Conservation (phyloP, 2,888 invertebrate genomes). For the Scrobipalpa costella region DNA sequence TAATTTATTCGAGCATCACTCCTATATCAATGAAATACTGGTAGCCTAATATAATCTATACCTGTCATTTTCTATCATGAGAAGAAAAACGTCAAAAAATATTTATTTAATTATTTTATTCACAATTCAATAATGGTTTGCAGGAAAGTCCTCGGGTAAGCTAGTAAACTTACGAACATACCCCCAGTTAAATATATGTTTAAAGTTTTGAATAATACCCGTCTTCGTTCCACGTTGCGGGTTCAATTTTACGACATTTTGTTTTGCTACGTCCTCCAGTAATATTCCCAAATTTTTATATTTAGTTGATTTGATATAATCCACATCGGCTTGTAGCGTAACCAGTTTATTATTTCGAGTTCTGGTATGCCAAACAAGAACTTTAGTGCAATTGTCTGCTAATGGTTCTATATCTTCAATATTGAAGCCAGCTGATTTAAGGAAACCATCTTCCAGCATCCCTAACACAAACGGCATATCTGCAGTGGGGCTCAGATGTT, state of each 20-base stretch:
- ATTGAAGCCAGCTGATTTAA: constrained; percentile 84
- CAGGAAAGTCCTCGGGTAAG: too few relatives aligned
- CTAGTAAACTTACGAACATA: too few relatives aligned
- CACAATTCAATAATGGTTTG: too few relatives aligned
- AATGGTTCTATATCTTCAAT: constrained; percentile 88
- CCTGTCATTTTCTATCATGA: too few relatives aligned
- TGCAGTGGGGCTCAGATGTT: constrained; percentile 81
- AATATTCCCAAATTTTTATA: constrained; percentile 55
- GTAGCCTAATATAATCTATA: too few relatives aligned
- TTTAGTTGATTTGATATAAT: constrained; percentile 42
- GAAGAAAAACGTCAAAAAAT: too few relatives aligned
- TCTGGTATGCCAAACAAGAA: constrained; percentile 87
- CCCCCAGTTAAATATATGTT: too few relatives aligned
- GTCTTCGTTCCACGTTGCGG: neutral
- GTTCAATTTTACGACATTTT: neutral
- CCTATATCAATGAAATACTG: too few relatives aligned
- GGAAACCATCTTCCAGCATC: constrained; percentile 89
- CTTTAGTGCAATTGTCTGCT: constrained; percentile 88
- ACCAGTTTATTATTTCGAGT: constrained; percentile 75
- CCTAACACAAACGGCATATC: constrained; percentile 87
- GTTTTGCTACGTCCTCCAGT: constrained; percentile 35
- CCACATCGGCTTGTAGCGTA: constrained; percentile 57
- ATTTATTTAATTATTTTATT: too few relatives aligned
- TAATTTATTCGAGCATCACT: too few relatives aligned
- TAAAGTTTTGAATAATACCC: neutral